A percentile compares a stretch with the other conserved stretches of the same genome.
phyloP scores from a whole-genome alignment of 2,797 vertebrate genomes.

The Nyctalus aviator region DNA sequence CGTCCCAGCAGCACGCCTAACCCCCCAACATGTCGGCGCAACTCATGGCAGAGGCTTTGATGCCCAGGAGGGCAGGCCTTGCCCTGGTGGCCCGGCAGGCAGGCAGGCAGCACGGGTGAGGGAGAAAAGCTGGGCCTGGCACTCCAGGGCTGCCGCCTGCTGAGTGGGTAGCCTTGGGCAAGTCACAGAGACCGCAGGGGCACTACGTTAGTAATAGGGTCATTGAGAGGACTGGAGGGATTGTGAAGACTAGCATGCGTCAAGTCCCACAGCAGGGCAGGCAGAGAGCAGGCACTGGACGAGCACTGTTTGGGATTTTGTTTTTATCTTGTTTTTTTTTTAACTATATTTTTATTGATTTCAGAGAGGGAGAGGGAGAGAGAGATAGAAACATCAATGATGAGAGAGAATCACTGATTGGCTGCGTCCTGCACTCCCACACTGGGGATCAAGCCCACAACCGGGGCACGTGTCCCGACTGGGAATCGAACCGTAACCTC shows the following conservation, averaged over 20 bases:
- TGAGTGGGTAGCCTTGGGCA: background rate
- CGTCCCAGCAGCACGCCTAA: background rate
- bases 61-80: background rate
- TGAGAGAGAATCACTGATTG: no score
- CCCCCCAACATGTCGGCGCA: background rate
- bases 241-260: fast-evolving
- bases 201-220: fast-evolving
- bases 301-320: no score
- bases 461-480: no score
- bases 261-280: background rate
- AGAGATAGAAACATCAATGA: no score
- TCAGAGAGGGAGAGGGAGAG: no score
- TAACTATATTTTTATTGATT: no score
- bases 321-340: no score
- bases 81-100: background rate
- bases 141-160: background rate
- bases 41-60: fast-evolving
- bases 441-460: no score
- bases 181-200: background rate
- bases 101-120: no score
- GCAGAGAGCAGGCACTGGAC: background rate
- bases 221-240: background rate
- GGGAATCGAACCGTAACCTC: no score
- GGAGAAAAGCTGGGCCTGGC: background rate
- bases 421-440: no score